These are phyloP conservation scores for Urocolius indicus DNA, from an alignment of 2,113 vertebrate genomes.

Conservation along the genomic window DNA sequence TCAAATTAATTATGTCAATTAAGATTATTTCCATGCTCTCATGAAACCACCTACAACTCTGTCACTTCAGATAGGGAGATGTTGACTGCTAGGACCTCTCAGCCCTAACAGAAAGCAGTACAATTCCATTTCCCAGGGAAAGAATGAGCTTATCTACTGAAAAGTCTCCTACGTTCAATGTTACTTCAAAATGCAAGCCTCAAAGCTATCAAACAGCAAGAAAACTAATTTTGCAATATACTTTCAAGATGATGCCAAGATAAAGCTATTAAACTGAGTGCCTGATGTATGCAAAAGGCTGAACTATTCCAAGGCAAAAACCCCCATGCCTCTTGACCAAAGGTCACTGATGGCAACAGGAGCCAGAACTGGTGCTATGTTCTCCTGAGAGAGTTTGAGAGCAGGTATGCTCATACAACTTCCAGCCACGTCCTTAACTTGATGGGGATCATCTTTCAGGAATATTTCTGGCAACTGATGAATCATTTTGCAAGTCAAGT, in stretches of 20 bases:
- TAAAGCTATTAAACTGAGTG: neutral
- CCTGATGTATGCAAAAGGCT: neutral
- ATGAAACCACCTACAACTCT: neutral
- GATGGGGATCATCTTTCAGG: neutral
- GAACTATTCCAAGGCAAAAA: neutral
- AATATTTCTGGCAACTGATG: constrained; percentile 5
- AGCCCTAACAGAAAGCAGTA: neutral
- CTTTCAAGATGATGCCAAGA: neutral
- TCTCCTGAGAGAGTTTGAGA: neutral
- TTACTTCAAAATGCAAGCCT: neutral
- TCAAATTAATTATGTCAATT: neutral
- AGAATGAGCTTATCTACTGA: neutral
- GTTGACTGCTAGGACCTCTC: neutral
- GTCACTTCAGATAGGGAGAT: neutral
- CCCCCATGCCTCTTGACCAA: neutral
- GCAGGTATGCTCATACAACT: neutral
- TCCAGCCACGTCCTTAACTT: neutral
- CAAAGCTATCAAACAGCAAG: neutral
- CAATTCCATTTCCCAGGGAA: neutral
- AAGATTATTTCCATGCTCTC: neutral
- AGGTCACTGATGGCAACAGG: neutral
- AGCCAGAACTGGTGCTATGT: neutral
- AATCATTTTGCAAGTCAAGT: neutral
- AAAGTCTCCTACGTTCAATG: neutral
- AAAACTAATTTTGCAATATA: neutral